A percentile compares a stretch with the other conserved stretches of the same genome.
Evolutionary conservation across 2,888 invertebrate genomes (phyloP).

Genomic region (Eucera pruinosa): DNA sequence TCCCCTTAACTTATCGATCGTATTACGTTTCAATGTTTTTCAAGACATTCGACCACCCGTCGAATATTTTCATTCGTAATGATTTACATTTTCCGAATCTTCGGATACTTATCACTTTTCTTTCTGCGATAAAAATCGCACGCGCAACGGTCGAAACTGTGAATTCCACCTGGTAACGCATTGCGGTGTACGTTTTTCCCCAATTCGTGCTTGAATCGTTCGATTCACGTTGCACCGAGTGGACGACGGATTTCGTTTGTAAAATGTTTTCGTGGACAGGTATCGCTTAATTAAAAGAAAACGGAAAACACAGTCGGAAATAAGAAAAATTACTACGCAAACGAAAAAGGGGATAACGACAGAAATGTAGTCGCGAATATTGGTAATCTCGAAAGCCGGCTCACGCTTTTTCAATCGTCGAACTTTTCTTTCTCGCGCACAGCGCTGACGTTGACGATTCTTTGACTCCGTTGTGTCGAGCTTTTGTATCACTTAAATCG

Average conservation of each 20-base stretch:
- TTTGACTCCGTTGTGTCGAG: too few species aligned
- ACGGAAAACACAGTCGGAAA: background rate
- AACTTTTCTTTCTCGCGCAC: background rate
- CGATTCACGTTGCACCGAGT: background rate
- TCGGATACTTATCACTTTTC: too few species aligned
- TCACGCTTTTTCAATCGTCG: background rate
- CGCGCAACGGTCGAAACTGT: background rate
- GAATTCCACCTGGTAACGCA: background rate
- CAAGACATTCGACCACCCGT: background rate
- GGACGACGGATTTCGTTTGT: slow-evolving; percentile 17
- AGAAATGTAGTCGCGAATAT: too few species aligned
- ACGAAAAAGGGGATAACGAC: background rate
- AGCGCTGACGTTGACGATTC: slow-evolving; percentile 1
- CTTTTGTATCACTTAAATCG: too few species aligned
- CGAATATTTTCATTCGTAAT: background rate
- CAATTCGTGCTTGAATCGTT: slow-evolving; percentile 3
- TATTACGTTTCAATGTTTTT: background rate
- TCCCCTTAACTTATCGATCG: background rate
- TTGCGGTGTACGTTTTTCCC: background rate
- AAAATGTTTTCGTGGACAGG: slow-evolving; percentile 6
- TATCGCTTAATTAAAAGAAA: slow-evolving; percentile 15
- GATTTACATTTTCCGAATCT: background rate
- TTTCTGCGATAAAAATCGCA: background rate
- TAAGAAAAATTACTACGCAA: background rate
- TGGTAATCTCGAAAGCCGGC: background rate